Percentiles rank a stretch among this genome's conserved stretches.
phyloP scores from a whole-genome alignment of 2,113 vertebrate genomes.

The Thalassarche chlororhynchos region DNA sequence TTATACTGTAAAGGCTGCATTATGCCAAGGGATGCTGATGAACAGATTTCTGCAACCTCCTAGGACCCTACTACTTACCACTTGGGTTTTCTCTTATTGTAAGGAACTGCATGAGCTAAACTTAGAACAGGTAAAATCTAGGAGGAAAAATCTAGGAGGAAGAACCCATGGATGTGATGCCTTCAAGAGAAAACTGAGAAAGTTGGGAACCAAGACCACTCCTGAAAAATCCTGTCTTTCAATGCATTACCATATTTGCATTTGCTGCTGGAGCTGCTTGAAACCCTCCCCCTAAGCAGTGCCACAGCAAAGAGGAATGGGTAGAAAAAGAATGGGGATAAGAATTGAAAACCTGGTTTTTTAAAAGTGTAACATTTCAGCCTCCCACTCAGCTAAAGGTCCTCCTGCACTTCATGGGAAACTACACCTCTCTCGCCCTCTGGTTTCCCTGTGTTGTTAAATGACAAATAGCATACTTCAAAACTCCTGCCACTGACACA shows the following conservation, averaged over 20 bases:
- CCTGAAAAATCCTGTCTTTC: background rate
- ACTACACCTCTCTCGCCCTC: background rate
- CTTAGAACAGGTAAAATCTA: background rate
- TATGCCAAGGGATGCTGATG: background rate
- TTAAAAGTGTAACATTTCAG: background rate
- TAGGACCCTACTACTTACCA: background rate
- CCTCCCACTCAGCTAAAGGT: background rate
- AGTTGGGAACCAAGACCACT: background rate
- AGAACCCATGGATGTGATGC: accelerated
- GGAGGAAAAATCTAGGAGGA: background rate
- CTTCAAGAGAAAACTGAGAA: background rate
- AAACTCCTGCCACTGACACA: background rate
- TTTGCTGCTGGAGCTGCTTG: background rate
- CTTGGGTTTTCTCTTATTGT: background rate
- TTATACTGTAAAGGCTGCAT: background rate
- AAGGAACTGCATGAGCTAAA: background rate
- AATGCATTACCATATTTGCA: background rate
- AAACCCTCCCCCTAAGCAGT: background rate
- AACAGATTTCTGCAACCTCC: background rate
- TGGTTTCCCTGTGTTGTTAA: background rate
- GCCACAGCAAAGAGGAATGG: background rate
- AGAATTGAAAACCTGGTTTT: background rate
- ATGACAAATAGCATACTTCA: background rate
- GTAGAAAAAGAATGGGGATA: background rate
- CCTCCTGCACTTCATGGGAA: background rate